Evolutionary conservation across 2,888 invertebrate genomes (phyloP).

Genomic region (Poecilus cupreus): DNA sequence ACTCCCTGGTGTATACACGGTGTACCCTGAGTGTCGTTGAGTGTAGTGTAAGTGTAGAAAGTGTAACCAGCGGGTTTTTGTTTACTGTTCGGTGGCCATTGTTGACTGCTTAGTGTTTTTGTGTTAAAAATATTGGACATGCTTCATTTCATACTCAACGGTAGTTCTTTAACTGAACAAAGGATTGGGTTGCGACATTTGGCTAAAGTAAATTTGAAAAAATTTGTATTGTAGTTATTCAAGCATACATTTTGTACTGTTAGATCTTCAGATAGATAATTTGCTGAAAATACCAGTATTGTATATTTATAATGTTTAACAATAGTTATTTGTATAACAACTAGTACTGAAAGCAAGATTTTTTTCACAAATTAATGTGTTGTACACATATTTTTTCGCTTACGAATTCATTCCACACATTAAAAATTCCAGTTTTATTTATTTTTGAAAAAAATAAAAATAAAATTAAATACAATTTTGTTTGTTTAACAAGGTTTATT

Average conservation of each 20-base stretch:
- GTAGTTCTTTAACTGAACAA: conserved; percentile 29
- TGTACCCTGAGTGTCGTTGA: no score
- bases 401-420: no score
- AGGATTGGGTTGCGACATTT: conserved; percentile 10
- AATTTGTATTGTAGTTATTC: not conserved
- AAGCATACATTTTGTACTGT: conserved; percentile 12
- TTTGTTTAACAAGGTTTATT: no score
- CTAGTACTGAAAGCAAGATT: no score
- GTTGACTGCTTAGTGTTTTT: conserved; percentile 11
- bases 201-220: not conserved
- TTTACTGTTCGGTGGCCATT: not conserved
- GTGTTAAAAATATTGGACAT: not conserved
- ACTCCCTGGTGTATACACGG: not conserved
- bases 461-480: no score
- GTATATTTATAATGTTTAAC: no score
- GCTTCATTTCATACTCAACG: conserved; percentile 33
- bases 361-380: no score
- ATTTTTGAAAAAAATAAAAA: no score
- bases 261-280: not conserved
- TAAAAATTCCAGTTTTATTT: no score
- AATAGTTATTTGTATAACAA: no score
- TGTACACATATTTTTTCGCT: no score
- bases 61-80: conserved; percentile 26
- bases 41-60: conserved; percentile 40
- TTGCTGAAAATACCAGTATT: no score